phyloP scores from a whole-genome alignment of 1,140 invertebrate genomes.

The Sarcophaga peregrina region DNA sequence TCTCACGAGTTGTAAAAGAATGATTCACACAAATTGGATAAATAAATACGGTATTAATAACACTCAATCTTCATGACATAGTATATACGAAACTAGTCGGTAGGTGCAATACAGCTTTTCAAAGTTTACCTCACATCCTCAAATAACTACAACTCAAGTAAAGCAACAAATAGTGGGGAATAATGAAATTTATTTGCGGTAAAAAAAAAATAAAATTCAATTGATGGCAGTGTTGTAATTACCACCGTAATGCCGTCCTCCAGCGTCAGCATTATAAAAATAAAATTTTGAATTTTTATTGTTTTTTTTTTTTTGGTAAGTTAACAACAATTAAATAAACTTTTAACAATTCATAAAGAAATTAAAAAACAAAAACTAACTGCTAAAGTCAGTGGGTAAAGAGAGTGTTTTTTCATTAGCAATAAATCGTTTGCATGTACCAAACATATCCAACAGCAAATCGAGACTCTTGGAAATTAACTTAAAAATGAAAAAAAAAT shows the following conservation, averaged over 20 bases:
- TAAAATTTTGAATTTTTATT: no score
- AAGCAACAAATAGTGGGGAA: neutral
- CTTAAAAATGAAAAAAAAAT: no score
- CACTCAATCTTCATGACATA: no score
- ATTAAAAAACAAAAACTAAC: neutral
- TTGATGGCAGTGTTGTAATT: neutral
- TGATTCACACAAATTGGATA: no score
- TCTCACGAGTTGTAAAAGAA: conserved; percentile 7
- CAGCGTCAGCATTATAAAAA: no score
- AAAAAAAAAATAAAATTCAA: neutral
- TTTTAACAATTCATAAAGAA: neutral
- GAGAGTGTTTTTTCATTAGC: neutral
- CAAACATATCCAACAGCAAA: neutral
- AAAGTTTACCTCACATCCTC: neutral
- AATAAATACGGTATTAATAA: no score
- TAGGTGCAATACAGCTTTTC: neutral
- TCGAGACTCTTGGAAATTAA: no score
- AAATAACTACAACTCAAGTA: neutral
- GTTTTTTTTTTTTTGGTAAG: neutral
- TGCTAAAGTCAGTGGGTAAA: neutral
- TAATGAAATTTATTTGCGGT: neutral
- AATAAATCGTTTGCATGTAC: conserved; percentile 8
- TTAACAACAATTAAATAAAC: conserved; percentile 27
- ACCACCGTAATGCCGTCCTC: no score
- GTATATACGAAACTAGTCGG: neutral